A percentile compares a stretch with the other conserved stretches of the same genome.
phyloP scores from a whole-genome alignment of 1,140 invertebrate genomes.

The Drosophila rhopaloa region DNA sequence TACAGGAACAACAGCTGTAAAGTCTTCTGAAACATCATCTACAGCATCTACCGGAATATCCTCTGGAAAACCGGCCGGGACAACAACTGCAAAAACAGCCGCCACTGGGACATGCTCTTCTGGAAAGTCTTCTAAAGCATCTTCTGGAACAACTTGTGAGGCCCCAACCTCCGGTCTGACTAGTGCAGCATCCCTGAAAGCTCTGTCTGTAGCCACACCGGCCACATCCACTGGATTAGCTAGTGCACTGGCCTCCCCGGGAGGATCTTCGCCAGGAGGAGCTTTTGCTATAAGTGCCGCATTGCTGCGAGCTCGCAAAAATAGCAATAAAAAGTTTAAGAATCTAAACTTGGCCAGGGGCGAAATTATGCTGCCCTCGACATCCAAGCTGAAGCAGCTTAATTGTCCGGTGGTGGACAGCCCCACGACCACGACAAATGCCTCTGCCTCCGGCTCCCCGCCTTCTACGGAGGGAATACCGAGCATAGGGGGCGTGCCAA shows the following conservation, averaged over 20 bases:
- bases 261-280: constrained; percentile 23
- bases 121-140: constrained; percentile 3
- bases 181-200: constrained; percentile 6
- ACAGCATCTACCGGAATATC: background rate
- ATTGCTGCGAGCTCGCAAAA: constrained; percentile 67
- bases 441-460: constrained; percentile 12
- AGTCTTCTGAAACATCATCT: background rate
- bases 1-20: background rate
- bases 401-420: constrained; percentile 54
- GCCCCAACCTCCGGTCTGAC: constrained; percentile 4
- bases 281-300: constrained; percentile 51
- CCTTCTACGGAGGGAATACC: constrained; percentile 29
- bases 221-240: constrained; percentile 20
- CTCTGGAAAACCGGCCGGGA: constrained; percentile 2
- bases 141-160: constrained; percentile 15
- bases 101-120: background rate
- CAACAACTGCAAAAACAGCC: background rate
- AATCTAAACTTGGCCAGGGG: constrained; percentile 80
- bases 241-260: constrained; percentile 8
- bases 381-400: constrained; percentile 76
- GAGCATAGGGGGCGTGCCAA: constrained; percentile 12
- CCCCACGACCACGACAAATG: constrained; percentile 3
- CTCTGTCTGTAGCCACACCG: constrained; percentile 7
- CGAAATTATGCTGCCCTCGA: constrained; percentile 81
- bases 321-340: constrained; percentile 80